These are phyloP conservation scores for Pycnomerus fuliginosus DNA, from an alignment of 2,888 invertebrate genomes.

Conservation along the genomic window DNA sequence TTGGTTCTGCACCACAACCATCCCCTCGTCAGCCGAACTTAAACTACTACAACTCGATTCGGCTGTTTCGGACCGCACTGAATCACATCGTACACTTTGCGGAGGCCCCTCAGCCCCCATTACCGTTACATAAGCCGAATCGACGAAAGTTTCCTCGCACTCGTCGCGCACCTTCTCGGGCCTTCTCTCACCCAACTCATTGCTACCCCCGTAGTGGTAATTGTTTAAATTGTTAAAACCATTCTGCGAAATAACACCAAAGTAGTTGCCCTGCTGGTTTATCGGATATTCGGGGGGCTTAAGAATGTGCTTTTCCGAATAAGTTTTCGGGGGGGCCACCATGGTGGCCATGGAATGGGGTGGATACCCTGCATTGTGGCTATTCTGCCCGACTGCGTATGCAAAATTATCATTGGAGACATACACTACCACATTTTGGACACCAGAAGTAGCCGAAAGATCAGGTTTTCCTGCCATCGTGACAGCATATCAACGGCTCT, in stretches of 20 bases:
- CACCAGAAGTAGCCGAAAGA: conserved; percentile 58
- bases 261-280: conserved; percentile 30
- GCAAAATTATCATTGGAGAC: conserved; percentile 60
- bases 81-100: conserved; percentile 55
- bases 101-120: conserved; percentile 47
- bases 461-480: conserved; percentile 76
- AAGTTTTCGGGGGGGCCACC: conserved; percentile 39
- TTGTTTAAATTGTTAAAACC: conserved; percentile 40
- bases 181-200: conserved; percentile 38
- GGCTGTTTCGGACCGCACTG: conserved; percentile 60
- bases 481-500: conserved; percentile 71
- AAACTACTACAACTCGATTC: conserved; percentile 60
- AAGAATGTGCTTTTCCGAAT: conserved; percentile 33
- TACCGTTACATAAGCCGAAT: conserved; percentile 45
- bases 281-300: conserved; percentile 36
- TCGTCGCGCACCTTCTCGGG: conserved; percentile 37
- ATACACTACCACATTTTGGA: conserved; percentile 60
- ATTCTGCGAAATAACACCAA: conserved; percentile 47
- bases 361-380: conserved; percentile 49
- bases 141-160: conserved; percentile 43
- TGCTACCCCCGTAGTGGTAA: background rate
- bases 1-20: conserved; percentile 41
- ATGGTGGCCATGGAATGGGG: conserved; percentile 46
- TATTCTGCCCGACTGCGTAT: conserved; percentile 56
- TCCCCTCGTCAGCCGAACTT: conserved; percentile 53